Base-by-base conservation (phyloP, 2,113 vertebrate genomes). In the Indri indri region DNA sequence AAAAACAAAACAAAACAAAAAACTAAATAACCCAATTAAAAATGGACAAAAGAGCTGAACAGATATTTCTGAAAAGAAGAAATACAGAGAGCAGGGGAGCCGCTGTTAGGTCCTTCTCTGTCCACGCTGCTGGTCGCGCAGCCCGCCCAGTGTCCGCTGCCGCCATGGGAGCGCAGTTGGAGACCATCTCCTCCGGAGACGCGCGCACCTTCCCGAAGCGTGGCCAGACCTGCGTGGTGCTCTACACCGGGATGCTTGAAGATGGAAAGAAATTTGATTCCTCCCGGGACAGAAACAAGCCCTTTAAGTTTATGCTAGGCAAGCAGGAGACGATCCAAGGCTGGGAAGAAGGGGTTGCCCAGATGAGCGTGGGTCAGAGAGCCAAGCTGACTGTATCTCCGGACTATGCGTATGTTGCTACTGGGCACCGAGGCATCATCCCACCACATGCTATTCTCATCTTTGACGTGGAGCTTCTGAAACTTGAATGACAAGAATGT, bases 301-400 rank as follows among this genome's bases (percentile, higher is more conserved):
- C 99, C 9, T 99, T 99, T 98, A 99, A 99, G 96, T 99, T 99
- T 93, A 99, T 99, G 98, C 99, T 99, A 42, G 99, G 99, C 97
- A 99, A 99, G 97, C 99, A 99, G 98, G 99, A 99, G 97, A 99
- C 99, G 98, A 99, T 99, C 98, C 99, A 99, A 30, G 99, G 99
- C 98, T 99, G 99, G 99, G 99, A 99, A 76, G 99, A 99, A 98
- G 99, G 99, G 13, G 99, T 99, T 0, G 99, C 99, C 97, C 99
- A 99, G 99, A 99, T 99, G 99, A 99, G 99, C 1, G 99, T 99
- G 10, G 99, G 99, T 76, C 99, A 99, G 98, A 99, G 99, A 96
- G 99, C 99, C 93, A 99, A 99, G 97, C 98, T 99, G 98, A 99
- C 98, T 74, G 99, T 99, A 98, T 99, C 99, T 25, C 99, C 99